These are phyloP conservation scores for Papilio glaucus DNA, from an alignment of 1,140 invertebrate species.

Conservation along the genomic window DNA sequence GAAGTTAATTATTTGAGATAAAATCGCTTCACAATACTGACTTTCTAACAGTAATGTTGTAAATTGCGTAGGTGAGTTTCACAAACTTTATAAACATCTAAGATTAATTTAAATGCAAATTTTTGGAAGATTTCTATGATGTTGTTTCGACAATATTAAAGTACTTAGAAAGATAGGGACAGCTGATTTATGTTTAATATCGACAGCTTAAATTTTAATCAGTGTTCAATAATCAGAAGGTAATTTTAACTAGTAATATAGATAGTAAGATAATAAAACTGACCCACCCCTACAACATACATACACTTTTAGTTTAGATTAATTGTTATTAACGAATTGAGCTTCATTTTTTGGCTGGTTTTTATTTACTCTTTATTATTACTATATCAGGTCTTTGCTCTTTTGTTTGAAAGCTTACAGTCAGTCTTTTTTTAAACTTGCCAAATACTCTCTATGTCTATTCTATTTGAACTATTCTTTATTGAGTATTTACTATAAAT, in stretches of 20 bases:
- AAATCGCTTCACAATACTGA: conserved; percentile 10
- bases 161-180: not conserved
- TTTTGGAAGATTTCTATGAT: conserved; percentile 7
- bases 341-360: not conserved
- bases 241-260: not conserved
- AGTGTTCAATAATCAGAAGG: not conserved
- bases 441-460: too few species aligned
- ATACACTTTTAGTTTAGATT: not conserved
- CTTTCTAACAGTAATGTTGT: conserved; percentile 36
- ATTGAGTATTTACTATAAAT: too few species aligned
- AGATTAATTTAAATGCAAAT: conserved; percentile 32
- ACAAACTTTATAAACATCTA: conserved; percentile 12
- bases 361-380: too few species aligned
- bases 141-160: not conserved
- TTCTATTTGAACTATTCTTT: too few species aligned
- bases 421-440: too few species aligned
- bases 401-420: too few species aligned
- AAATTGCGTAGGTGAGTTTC: conserved; percentile 32
- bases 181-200: not conserved
- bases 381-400: too few species aligned
- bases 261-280: not conserved
- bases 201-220: too few species aligned
- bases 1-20: conserved; percentile 26
- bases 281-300: too few species aligned
- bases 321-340: not conserved